Percentiles rank a stretch among this genome's conserved stretches.
Evolutionary conservation across 2,888 invertebrate genomes (phyloP).

Genomic region (Zygothrica quintamaculata): DNA sequence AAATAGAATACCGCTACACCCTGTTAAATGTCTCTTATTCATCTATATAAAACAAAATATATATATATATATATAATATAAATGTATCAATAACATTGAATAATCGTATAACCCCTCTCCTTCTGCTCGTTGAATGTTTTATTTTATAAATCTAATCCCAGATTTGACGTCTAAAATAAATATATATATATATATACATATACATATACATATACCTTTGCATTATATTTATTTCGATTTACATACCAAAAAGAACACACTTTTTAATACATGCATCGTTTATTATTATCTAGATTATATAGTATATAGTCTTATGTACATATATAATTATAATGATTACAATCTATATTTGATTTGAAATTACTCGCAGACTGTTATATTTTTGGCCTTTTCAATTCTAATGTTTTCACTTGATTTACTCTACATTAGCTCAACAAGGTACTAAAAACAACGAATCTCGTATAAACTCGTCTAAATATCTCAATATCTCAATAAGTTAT

Average conservation of each 20-base stretch:
- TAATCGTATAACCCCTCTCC: neutral
- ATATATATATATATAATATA: no score
- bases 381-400: conserved; percentile 85
- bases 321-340: conserved; percentile 45
- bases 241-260: neutral
- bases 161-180: neutral
- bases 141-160: conserved; percentile 33
- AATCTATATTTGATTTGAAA: conserved; percentile 59
- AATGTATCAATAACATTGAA: no score
- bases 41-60: no score
- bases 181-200: neutral
- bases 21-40: no score
- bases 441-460: conserved; percentile 75
- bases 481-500: conserved; percentile 11
- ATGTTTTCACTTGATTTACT: conserved; percentile 85
- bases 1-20: no score
- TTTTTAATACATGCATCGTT: no score
- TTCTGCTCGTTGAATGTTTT: conserved; percentile 4
- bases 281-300: conserved; percentile 22
- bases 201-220: neutral
- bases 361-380: conserved; percentile 85
- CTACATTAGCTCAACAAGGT: conserved; percentile 86
- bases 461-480: conserved; percentile 42
- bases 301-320: conserved; percentile 11
- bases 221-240: neutral